phyloP scores from a whole-genome alignment of 1,140 invertebrate genomes.

The Phortica variegata region DNA sequence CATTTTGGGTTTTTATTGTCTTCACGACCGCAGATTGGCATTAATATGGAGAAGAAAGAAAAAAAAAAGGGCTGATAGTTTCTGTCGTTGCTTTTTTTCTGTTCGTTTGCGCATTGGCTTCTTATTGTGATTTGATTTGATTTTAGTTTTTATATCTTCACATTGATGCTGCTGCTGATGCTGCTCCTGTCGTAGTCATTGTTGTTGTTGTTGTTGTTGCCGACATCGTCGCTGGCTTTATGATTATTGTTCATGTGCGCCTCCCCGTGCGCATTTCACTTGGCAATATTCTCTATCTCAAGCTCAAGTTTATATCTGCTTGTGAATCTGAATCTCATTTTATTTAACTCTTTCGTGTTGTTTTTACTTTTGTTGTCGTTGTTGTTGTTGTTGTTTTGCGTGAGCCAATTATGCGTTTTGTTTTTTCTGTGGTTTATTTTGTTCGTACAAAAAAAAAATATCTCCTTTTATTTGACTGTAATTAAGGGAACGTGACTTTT shows the following conservation, averaged over 20 bases:
- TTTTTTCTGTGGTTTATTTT: constrained; percentile 41
- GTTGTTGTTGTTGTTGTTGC: constrained; percentile 16
- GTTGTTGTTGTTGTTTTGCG: constrained; percentile 36
- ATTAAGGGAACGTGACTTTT: constrained; percentile 55
- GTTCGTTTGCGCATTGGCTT: constrained; percentile 3
- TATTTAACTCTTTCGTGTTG: constrained; percentile 13
- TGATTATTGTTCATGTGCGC: constrained; percentile 18
- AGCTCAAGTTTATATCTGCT: constrained; percentile 27
- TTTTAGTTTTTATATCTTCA: constrained; percentile 20
- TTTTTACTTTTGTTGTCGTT: constrained; percentile 15
- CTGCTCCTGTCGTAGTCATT: not conserved
- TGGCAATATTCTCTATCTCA: constrained; percentile 36
- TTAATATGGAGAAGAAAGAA: constrained; percentile 26
- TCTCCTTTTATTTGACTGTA: constrained; percentile 46
- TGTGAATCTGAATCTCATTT: constrained; percentile 17
- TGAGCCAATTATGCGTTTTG: constrained; percentile 55
- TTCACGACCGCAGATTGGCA: constrained; percentile 47
- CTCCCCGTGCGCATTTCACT: not conserved
- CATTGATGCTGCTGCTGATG: not conserved
- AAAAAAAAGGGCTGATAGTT: constrained; percentile 14
- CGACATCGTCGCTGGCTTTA: not conserved
- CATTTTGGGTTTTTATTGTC: constrained; percentile 42
- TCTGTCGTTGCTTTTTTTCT: not conserved
- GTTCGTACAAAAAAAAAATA: not conserved
- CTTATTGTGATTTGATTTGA: constrained; percentile 27